Percentiles rank a stretch among this genome's conserved stretches.
These are phyloP conservation scores for Asobara japonica DNA, from an alignment of 1,140 invertebrate species.

Conservation along the genomic window DNA sequence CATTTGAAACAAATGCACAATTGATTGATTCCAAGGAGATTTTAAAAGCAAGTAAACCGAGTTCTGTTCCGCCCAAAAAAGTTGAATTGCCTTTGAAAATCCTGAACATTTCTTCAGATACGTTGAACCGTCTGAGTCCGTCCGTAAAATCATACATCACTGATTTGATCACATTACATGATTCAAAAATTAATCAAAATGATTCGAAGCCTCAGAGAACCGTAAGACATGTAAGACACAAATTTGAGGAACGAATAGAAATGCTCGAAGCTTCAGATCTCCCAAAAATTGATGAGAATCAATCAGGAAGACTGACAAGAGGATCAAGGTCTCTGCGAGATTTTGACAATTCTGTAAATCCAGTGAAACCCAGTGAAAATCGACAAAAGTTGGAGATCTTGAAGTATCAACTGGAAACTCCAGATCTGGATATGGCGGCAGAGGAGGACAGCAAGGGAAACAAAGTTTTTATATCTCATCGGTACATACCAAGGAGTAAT, in stretches of 20 bases:
- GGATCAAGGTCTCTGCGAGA: too few species aligned
- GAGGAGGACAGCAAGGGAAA: slow-evolving; percentile 33
- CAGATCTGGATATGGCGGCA: slow-evolving; percentile 57
- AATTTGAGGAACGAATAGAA: too few species aligned
- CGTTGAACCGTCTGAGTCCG: background rate
- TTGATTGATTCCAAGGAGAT: slow-evolving; percentile 53
- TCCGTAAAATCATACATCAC: background rate
- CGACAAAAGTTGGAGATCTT: background rate
- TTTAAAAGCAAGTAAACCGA: background rate
- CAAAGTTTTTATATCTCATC: slow-evolving; percentile 25
- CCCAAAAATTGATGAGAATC: too few species aligned
- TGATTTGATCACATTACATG: background rate
- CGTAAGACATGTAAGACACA: background rate
- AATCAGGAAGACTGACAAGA: too few species aligned
- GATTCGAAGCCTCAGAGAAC: background rate
- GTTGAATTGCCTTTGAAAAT: background rate
- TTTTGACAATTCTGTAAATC: background rate
- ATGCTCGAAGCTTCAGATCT: too few species aligned
- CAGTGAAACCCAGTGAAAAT: background rate
- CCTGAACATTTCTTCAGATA: slow-evolving; percentile 28
- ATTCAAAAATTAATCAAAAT: background rate
- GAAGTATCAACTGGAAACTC: slow-evolving; percentile 40
- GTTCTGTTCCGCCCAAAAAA: background rate
- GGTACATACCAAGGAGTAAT: slow-evolving; percentile 23
- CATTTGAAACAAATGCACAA: slow-evolving; percentile 72